Conservation (phyloP, 1,140 invertebrate genomes). For the Caenorhabditis briggsae region DNA sequence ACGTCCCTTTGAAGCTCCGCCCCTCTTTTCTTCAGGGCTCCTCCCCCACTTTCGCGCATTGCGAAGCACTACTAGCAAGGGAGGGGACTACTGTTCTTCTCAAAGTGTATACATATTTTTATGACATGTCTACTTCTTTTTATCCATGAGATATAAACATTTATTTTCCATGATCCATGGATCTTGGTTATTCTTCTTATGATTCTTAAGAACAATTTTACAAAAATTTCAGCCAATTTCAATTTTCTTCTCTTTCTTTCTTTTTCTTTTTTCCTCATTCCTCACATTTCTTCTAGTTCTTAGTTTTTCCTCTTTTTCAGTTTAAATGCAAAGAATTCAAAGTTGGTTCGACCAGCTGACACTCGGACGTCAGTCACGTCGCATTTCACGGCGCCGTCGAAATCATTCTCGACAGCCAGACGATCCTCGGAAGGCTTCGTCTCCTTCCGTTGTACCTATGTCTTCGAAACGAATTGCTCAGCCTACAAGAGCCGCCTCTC, state of each 20-base stretch:
- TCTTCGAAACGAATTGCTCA: conserved; percentile 46
- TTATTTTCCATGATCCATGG: neutral
- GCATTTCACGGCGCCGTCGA: conserved; percentile 47
- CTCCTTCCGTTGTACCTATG: conserved; percentile 45
- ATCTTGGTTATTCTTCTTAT: neutral
- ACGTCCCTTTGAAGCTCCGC: conserved; percentile 3
- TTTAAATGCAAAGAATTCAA: conserved; percentile 48
- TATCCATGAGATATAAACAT: neutral
- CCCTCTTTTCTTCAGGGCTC: conserved; percentile 14
- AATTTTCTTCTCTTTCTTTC: neutral
- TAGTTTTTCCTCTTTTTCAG: neutral
- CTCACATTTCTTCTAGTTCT: neutral
- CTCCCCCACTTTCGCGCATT: conserved; percentile 52
- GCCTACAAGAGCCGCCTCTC: conserved; percentile 31
- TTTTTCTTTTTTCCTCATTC: neutral
- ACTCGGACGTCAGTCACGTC: conserved; percentile 47
- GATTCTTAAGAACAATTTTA: neutral
- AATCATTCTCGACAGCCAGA: conserved; percentile 48
- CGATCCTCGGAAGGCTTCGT: conserved; percentile 42
- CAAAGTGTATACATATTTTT: conserved; percentile 17
- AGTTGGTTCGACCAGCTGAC: conserved; percentile 54
- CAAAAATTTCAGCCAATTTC: conserved; percentile 25
- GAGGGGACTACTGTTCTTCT: conserved; percentile 45
- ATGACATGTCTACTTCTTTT: neutral
- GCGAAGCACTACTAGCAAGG: conserved; percentile 46